A percentile compares a stretch with the other conserved stretches of the same genome.
phyloP scores from a whole-genome alignment of 2,888 invertebrate species.

The Electrophaes corylata region DNA sequence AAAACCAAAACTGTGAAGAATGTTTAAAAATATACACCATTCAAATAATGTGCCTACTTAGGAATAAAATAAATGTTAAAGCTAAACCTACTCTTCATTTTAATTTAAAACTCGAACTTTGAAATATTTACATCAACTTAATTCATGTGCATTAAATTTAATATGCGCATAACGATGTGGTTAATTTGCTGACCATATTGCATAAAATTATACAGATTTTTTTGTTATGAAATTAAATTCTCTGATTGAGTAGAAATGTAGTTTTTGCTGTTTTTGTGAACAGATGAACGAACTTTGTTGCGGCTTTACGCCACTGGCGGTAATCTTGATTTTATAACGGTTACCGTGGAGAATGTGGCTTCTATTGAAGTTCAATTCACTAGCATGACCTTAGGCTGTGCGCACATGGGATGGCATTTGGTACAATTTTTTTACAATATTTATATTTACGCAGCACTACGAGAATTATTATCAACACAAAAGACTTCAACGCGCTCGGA shows the following conservation, averaged over 20 bases:
- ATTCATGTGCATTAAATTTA: constrained; percentile 4
- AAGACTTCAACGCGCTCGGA: constrained; percentile 19
- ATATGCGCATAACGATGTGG: constrained; percentile 11
- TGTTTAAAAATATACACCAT: too few relatives aligned
- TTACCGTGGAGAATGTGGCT: constrained; percentile 19
- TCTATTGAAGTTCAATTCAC: constrained; percentile 21
- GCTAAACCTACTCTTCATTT: not conserved
- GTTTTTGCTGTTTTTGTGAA: constrained; percentile 17
- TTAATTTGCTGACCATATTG: not conserved
- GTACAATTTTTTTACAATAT: not conserved
- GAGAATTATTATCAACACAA: not conserved
- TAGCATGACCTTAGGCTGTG: constrained; percentile 10
- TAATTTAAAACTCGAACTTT: not conserved
- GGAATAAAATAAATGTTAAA: not conserved
- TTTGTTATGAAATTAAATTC: not conserved
- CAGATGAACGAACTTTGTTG: constrained; percentile 24
- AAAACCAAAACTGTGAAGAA: too few relatives aligned
- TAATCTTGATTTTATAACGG: constrained; percentile 33
- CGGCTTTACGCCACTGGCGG: constrained; percentile 23
- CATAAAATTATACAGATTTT: constrained; percentile 2
- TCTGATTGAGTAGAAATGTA: not conserved
- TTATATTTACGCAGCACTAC: not conserved
- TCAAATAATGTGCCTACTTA: too few relatives aligned
- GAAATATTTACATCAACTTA: constrained; percentile 8
- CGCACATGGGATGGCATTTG: not conserved